Evolutionary conservation across 1,140 invertebrate species (phyloP), one percentile per base, ranked within the genome.

Genomic region (Drosophila bocki): DNA sequence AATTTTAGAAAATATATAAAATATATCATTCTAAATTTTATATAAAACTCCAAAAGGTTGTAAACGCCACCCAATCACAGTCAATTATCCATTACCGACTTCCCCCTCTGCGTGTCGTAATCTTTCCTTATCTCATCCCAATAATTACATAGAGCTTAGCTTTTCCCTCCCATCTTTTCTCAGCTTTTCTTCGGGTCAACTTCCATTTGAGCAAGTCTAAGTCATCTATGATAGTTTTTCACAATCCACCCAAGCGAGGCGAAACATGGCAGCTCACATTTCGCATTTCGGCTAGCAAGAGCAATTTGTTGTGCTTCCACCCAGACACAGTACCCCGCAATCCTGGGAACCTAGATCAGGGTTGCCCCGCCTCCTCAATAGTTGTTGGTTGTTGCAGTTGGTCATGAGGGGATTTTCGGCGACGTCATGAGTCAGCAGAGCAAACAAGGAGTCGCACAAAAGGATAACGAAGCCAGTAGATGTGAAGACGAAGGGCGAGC

Each of bases 241-340:
- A 72, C 68, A 72, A 44, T 17, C 68, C 69, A 72, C 32, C 70
- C 70, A 74, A 72, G 37, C 70, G 68, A 60, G 39, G 70, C 62
- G 53, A 78, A 85, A 87, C 83, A 86, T 84, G 82, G 78, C 82
- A 85, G 82, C 82, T 85, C 82, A 71, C 82, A 85, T 86, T 80
- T 86, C 82, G 78, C 82, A 85, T 86, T 80, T 86, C 61, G 78
- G 75, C 76, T 78, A 85, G 76, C 22, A 32, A 61, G 63, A 83
- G 81, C 82, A 85, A 85, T 85, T 85, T 85, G 82, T 86, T 85
- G 72, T 81, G 78, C 63, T 77, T 78, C 60, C 69, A 41, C 57
- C 48, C 29, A 75, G 45, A 42, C 60, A 42, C 60, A 63, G 60
- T 13, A n/a, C 48, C 60, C 68, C 68, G 69, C 42, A 77, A 22